phyloP scores from a whole-genome alignment of 2,888 invertebrate genomes.

The Acrobasis consociella region DNA sequence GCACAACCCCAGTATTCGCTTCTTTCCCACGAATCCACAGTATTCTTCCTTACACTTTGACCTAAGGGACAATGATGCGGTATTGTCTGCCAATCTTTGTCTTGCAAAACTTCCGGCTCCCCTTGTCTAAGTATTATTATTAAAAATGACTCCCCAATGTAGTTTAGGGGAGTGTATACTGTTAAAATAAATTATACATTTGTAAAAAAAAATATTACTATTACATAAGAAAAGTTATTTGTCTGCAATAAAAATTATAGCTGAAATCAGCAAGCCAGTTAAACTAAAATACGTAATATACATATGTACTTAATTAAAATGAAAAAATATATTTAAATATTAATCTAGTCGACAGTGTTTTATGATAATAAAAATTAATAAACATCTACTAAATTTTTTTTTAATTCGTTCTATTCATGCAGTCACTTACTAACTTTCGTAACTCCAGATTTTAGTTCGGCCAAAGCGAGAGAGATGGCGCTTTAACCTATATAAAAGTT shows the following conservation, averaged over 20 bases:
- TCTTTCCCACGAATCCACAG: constrained; percentile 57
- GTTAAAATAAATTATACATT: too few relatives aligned
- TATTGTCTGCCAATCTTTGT: constrained; percentile 70
- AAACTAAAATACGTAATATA: too few relatives aligned
- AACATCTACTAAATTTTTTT: not conserved
- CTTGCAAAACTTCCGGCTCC: constrained; percentile 65
- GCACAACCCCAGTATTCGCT: constrained; percentile 59
- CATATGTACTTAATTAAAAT: too few relatives aligned
- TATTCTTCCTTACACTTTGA: constrained; percentile 56
- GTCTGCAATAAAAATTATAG: too few relatives aligned
- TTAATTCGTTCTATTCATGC: not conserved
- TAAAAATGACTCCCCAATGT: constrained; percentile 33
- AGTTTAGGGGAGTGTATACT: constrained; percentile 41
- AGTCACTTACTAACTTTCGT: not conserved
- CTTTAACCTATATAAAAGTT: constrained; percentile 10
- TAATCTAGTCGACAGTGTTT: too few relatives aligned
- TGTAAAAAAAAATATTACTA: too few relatives aligned
- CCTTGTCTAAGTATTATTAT: constrained; percentile 42
- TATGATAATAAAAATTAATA: too few relatives aligned
- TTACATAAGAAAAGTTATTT: too few relatives aligned
- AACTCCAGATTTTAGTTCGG: constrained; percentile 6
- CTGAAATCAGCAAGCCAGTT: too few relatives aligned
- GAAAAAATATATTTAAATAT: too few relatives aligned
- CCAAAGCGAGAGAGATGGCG: constrained; percentile 55
- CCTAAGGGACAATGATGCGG: constrained; percentile 43